Evolutionary conservation across 2,797 vertebrate species (phyloP).

Genomic region (Lagocephalus sceleratus): DNA sequence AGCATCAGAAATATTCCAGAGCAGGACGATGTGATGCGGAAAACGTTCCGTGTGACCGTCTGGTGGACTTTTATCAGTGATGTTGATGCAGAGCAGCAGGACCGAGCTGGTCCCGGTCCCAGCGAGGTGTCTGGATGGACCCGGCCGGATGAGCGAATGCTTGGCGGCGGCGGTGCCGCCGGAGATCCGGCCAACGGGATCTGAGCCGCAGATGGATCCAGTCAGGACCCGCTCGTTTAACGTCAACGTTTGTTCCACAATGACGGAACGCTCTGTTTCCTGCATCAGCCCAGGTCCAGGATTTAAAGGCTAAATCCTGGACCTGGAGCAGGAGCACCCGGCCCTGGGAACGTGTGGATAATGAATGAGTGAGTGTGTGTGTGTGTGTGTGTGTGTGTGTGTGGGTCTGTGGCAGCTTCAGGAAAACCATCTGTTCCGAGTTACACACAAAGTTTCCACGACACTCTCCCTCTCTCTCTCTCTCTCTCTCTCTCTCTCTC

Average conservation of each 20-base stretch:
- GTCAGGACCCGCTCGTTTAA: conserved; percentile 7
- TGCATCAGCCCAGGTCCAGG: conserved; percentile 24
- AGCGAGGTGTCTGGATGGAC: no score
- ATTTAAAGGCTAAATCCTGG: conserved; percentile 13
- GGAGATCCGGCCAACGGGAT: conserved; percentile 4
- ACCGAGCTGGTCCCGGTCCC: no score
- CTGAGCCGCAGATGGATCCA: not conserved
- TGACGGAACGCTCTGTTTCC: conserved; percentile 22
- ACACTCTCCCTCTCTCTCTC: conserved; percentile 39
- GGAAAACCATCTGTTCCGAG: conserved; percentile 70
- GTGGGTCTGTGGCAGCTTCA: conserved; percentile 38
- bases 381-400: not conserved
- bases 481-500: conserved; percentile 39
- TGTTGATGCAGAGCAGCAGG: no score
- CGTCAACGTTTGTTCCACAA: no score
- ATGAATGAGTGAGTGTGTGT: not conserved
- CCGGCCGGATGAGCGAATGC: conserved; percentile 8
- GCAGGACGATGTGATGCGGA: no score
- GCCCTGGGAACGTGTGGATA: conserved; percentile 8
- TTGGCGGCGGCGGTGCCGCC: conserved; percentile 11
- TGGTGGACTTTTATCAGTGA: no score
- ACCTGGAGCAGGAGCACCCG: conserved; percentile 22
- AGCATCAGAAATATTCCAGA: not conserved
- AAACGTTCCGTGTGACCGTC: no score
- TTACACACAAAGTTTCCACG: conserved; percentile 63